These are phyloP conservation scores for Cecidostiba fungosa DNA, from an alignment of 2,888 invertebrate species.

Conservation along the genomic window DNA sequence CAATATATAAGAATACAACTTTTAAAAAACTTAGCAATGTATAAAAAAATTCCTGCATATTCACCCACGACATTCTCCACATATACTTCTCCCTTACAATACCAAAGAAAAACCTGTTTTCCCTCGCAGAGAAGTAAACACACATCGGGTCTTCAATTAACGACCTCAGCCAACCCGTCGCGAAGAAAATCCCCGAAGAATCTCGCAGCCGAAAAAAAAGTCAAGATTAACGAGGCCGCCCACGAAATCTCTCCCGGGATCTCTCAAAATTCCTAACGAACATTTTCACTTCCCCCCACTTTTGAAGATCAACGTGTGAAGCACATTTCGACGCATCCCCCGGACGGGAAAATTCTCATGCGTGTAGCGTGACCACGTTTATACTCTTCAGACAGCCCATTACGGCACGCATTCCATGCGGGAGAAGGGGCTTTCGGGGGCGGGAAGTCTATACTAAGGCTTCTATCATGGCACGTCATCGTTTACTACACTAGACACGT, in stretches of 20 bases:
- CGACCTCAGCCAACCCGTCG: not conserved
- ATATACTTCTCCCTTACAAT: not conserved
- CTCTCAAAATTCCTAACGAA: constrained; percentile 16
- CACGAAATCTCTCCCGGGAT: constrained; percentile 28
- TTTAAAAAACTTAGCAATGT: too few species aligned
- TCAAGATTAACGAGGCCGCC: constrained; percentile 37
- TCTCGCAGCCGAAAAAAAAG: not conserved
- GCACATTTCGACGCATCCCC: constrained; percentile 2
- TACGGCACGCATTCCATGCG: not conserved
- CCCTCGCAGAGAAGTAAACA: too few species aligned
- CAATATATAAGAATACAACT: too few species aligned
- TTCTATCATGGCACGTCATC: not conserved
- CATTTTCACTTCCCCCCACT: not conserved
- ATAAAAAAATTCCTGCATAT: not conserved
- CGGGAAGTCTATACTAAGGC: not conserved
- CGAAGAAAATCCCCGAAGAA: constrained; percentile 4
- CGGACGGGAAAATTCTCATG: constrained; percentile 22
- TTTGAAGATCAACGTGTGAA: constrained; percentile 27
- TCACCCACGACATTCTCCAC: not conserved
- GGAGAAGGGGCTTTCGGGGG: not conserved
- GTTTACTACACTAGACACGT: not conserved
- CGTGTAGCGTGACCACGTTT: not conserved
- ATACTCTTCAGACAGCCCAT: not conserved
- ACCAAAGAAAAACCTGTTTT: not conserved
- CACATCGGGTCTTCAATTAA: not conserved